Evolutionary conservation across 2,888 invertebrate species (phyloP), one percentile per base, ranked within the genome.

Genomic region (Leucoptera coffeella): DNA sequence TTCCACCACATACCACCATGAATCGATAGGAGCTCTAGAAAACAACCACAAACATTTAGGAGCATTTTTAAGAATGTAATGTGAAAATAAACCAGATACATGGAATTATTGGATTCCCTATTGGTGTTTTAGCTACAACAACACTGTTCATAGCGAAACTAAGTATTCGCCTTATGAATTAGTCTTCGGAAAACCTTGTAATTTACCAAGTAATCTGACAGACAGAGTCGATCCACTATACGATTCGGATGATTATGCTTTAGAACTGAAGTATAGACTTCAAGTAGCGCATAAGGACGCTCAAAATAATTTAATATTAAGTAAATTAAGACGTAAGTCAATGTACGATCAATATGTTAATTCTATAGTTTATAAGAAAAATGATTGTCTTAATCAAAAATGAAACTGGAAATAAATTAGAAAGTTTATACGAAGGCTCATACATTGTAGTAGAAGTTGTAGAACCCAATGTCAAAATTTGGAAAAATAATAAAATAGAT

Each of bases 201-300:
- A 20, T 13, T 13, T 27, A n/a, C 23, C 23, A 13, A 13, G 9
- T 14, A 23, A 23, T 14, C 9, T 23, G 6, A 23, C 23, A 23
- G 12, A 11, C 6, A 11, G 6, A 14, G 13, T 23, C 2, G 13
- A 23, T 3, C 23, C 23, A 23, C 13, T 23, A 14, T 23, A 23
- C 4, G 22, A 27, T 15, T n/a, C 12, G 2, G 22, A 27, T 10
- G 20, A 11, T 22, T 27, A 27, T 27, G 20, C 27, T 6, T 20
- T 27, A 22, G 27, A 27, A 20, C 15, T 27, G 22, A 27, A 27
- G 15, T 27, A 27, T 11, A 27, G 27, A 22, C 15, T 27, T 12
- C 27, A 27, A 10, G 12, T 22, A 14, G 12, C 27, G 11, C 22
- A 27, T 12, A 20, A 28, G 3, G 24, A 28, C 21, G 14, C 21